Percentiles rank a stretch among this genome's conserved stretches.
phyloP scores from a whole-genome alignment of 1,140 invertebrate genomes.

The Teleogryllus occipitalis region DNA sequence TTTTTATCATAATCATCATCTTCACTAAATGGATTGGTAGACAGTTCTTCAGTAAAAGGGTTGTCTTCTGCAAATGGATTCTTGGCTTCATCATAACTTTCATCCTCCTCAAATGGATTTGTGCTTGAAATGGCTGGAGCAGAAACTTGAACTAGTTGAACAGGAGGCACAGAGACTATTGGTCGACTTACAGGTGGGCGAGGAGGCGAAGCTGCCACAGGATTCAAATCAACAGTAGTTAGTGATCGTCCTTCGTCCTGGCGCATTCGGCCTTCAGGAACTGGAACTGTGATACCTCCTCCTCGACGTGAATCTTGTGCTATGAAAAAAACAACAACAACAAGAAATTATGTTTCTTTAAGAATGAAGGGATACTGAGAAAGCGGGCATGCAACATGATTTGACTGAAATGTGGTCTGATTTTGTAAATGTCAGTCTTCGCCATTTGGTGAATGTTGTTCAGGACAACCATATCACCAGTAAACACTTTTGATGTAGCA shows the following conservation, averaged over 20 bases:
- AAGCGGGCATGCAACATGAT: no score
- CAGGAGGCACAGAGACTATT: slow-evolving; percentile 14
- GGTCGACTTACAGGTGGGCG: slow-evolving; percentile 12
- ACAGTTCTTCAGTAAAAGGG: slow-evolving; percentile 36
- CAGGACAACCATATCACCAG: no score
- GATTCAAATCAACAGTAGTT: slow-evolving; percentile 23
- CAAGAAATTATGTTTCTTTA: no score
- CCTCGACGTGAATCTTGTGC: slow-evolving; percentile 23
- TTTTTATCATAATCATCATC: slow-evolving; percentile 53
- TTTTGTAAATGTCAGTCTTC: no score
- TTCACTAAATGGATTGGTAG: slow-evolving; percentile 34
- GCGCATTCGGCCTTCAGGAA: slow-evolving; percentile 33
- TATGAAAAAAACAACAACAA: background rate
- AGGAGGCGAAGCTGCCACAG: slow-evolving; percentile 22
- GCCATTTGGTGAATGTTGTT: no score
- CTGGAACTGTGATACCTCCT: slow-evolving; percentile 34
- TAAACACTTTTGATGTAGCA: no score
- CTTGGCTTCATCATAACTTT: slow-evolving; percentile 49
- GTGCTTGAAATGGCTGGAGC: slow-evolving; percentile 34
- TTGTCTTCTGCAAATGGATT: slow-evolving; percentile 42
- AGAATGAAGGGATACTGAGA: no score
- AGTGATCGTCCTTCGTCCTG: slow-evolving; percentile 31
- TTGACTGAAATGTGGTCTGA: no score
- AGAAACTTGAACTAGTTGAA: slow-evolving; percentile 15
- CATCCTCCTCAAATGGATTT: slow-evolving; percentile 38